phyloP scores from a whole-genome alignment of 2,797 vertebrate genomes.

The Tachyglossus aculeatus region DNA sequence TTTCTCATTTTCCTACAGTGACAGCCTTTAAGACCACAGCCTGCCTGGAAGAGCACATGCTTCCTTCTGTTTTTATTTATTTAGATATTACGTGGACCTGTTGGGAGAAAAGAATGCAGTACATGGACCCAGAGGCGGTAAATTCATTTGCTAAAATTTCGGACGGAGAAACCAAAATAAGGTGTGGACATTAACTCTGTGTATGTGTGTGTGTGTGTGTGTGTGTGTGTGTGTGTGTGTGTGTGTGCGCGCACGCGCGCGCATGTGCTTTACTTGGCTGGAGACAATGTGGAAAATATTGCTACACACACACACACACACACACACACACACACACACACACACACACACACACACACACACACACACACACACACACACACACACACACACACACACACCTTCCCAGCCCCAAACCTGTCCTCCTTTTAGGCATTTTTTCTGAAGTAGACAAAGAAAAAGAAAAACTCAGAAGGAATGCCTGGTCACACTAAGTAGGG shows the following conservation, averaged over 20 bases:
- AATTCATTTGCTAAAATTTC: neutral
- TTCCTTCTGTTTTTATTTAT: neutral
- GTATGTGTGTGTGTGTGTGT: neutral
- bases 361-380: too few relatives aligned
- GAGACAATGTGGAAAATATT: too few relatives aligned
- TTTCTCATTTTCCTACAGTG: slow-evolving; percentile 54
- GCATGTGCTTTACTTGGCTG: too few relatives aligned
- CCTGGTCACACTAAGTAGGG: too few relatives aligned
- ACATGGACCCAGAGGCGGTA: neutral
- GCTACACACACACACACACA: neutral
- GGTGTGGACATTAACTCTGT: neutral
- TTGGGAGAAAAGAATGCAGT: neutral
- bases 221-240: accelerated
- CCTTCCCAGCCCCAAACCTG: neutral
- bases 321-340: neutral
- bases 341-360: neutral
- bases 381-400: too few relatives aligned
- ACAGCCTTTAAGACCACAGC: slow-evolving; percentile 32
- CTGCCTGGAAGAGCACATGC: neutral
- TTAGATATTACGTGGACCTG: neutral
- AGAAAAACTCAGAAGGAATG: too few relatives aligned
- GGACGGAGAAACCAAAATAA: neutral
- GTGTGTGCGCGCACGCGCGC: neutral
- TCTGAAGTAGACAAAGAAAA: too few relatives aligned
- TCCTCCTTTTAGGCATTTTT: too few relatives aligned